Evolutionary conservation across 2,113 vertebrate genomes (phyloP).

Genomic region (Athene noctua): DNA sequence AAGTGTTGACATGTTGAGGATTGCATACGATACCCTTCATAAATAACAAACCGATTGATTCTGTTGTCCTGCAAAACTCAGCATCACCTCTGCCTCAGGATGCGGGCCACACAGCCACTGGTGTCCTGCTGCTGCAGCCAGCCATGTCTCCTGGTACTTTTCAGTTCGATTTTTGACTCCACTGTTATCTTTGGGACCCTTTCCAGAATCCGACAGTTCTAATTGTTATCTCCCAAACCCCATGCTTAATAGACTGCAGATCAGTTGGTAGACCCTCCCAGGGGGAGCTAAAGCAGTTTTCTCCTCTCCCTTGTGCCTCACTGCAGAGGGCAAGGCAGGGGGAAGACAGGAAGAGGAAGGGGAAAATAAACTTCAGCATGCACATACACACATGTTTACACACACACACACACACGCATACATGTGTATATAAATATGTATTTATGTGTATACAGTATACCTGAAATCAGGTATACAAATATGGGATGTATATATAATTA

Average conservation of each 20-base stretch:
- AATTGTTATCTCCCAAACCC: not conserved
- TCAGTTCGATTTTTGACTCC: not conserved
- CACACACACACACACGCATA: not conserved
- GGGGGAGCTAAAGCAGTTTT: not conserved
- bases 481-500: not conserved
- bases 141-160: not conserved
- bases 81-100: not conserved
- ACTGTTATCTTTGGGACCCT: not conserved
- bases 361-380: not conserved
- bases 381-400: not conserved
- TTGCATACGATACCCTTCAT: not conserved
- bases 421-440: not conserved
- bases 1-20: not conserved
- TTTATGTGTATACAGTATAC: not conserved
- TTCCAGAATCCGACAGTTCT: not conserved
- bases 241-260: not conserved
- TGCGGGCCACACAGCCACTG: fast-evolving
- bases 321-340: not conserved
- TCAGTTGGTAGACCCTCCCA: not conserved
- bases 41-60: not conserved
- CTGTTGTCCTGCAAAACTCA: not conserved
- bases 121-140: not conserved
- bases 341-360: not conserved
- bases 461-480: not conserved
- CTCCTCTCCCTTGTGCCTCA: not conserved